Percentiles rank a stretch among this genome's conserved stretches.
These are phyloP conservation scores for Oceanites oceanicus DNA, from an alignment of 2,113 vertebrate genomes.

Conservation along the genomic window DNA sequence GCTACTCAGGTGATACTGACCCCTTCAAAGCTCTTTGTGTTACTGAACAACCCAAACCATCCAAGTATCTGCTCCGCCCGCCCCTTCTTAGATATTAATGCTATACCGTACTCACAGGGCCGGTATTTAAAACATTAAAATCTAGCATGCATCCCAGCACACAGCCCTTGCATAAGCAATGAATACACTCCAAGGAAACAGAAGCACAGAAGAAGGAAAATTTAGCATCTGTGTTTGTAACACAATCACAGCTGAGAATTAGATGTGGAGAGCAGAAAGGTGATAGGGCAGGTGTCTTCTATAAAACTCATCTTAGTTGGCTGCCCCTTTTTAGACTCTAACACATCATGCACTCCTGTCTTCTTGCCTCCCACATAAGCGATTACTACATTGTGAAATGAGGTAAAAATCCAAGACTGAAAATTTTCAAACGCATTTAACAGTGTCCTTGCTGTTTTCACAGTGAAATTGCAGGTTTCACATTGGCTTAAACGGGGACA, in stretches of 20 bases:
- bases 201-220: neutral
- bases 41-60: conserved; percentile 19
- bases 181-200: neutral
- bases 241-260: neutral
- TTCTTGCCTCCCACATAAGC: conserved; percentile 28
- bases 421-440: neutral
- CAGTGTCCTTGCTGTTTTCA: neutral
- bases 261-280: neutral
- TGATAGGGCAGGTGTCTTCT: neutral
- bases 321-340: neutral
- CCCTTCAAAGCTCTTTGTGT: conserved; percentile 63
- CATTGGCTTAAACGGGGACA: rapidly evolving
- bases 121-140: neutral
- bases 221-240: neutral
- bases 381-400: conserved; percentile 32
- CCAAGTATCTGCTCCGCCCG: neutral
- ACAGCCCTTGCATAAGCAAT: neutral
- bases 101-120: neutral
- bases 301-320: neutral
- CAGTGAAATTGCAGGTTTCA: neutral
- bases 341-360: neutral
- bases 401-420: conserved; percentile 47
- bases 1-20: conserved; percentile 56
- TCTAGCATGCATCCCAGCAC: neutral
- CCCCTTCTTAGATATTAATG: neutral